A percentile compares a stretch with the other conserved stretches of the same genome.
Conservation (phyloP, 2,113 vertebrate genomes). For the Alces alces region DNA sequence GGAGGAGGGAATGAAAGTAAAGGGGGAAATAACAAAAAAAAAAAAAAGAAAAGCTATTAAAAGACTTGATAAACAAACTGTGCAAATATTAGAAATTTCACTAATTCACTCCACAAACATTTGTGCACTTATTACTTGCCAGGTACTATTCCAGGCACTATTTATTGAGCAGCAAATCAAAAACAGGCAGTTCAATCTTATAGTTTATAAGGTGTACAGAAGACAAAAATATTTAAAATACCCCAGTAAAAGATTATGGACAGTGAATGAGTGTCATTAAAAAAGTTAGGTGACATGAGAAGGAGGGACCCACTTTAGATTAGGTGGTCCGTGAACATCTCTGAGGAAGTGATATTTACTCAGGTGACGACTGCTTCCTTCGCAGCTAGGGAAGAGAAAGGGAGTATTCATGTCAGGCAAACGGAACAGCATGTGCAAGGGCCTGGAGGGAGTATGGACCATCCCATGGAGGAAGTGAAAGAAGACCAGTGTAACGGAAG, state of each 20-base stretch:
- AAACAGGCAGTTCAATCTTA: neutral
- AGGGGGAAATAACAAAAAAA: neutral
- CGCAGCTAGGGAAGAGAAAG: neutral
- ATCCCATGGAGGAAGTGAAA: slow-evolving; percentile 55
- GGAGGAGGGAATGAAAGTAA: neutral
- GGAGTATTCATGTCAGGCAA: slow-evolving; percentile 5
- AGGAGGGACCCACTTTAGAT: neutral
- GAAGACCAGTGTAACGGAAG: neutral
- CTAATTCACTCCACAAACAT: neutral
- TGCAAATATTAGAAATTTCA: neutral
- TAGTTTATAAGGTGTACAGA: neutral
- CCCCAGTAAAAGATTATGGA: neutral
- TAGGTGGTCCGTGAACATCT: neutral
- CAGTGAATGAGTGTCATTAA: neutral
- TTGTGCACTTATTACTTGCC: neutral
- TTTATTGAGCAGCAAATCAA: neutral
- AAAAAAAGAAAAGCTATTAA: neutral
- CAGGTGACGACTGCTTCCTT: neutral
- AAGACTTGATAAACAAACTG: neutral
- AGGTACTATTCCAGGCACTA: neutral
- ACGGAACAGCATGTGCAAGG: neutral
- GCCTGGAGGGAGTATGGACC: neutral
- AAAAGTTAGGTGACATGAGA: neutral
- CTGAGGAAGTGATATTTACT: neutral
- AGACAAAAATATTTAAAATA: neutral